Conservation (phyloP, 1,140 invertebrate genomes). For the Calephelis nemesis region DNA sequence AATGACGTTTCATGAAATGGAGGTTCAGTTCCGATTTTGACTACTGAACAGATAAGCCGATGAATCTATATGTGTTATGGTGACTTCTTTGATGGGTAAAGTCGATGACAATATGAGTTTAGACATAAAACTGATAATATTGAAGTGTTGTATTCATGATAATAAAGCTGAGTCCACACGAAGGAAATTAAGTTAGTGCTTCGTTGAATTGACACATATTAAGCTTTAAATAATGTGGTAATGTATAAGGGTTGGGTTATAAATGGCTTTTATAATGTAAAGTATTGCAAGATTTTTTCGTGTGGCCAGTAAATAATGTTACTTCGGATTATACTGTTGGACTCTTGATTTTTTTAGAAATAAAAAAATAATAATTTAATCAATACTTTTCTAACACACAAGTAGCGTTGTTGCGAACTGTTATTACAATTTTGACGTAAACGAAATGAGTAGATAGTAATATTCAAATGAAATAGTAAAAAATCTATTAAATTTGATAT, state of each 20-base stretch:
- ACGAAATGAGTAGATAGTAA: not conserved
- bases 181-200: conserved; percentile 32
- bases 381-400: conserved; percentile 4
- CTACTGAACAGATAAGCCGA: no score
- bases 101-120: conserved; percentile 68
- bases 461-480: not conserved
- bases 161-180: conserved; percentile 27
- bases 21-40: no score
- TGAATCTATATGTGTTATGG: not conserved
- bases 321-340: conserved; percentile 36
- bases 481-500: not conserved
- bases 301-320: conserved; percentile 26
- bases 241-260: conserved; percentile 16
- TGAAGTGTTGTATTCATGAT: conserved; percentile 38
- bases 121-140: conserved; percentile 49
- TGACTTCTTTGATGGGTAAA: conserved; percentile 48
- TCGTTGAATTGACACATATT: conserved; percentile 19
- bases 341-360: conserved; percentile 18
- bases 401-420: conserved; percentile 8
- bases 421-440: conserved; percentile 7
- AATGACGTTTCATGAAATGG: no score
- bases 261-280: conserved; percentile 24
- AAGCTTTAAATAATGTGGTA: conserved; percentile 18
- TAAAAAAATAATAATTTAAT: conserved; percentile 6
- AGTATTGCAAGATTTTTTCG: conserved; percentile 26